Evolutionary conservation across 2,113 vertebrate species (phyloP), one percentile per base, ranked within the genome.

Genomic region (Myiopsitta monachus): DNA sequence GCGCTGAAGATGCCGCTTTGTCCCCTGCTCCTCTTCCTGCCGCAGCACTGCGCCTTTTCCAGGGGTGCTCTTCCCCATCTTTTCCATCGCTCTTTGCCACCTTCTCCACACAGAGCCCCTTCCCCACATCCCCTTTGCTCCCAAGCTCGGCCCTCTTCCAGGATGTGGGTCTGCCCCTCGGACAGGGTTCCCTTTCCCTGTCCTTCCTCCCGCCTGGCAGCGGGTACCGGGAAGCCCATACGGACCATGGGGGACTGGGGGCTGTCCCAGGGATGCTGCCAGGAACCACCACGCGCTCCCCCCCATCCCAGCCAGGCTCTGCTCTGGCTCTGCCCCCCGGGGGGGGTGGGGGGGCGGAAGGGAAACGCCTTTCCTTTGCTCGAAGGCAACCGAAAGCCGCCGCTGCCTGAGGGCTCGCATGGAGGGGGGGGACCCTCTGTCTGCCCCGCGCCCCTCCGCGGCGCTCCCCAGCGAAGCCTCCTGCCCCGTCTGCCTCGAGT

Each of bases 401-500:
- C 1, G 6, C 51, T 0, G 10, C 9, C 39, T 9, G 16, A 1
- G 5, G 2, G 46, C 16, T 43, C 18, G 0, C 27, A 1, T 6
- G 5, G 4, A 4, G 28, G n/a, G 6, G 18, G 26, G 62, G 38
- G 7, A 8, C 23, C 18, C 46, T 73, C 92, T 94, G 95, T 90
- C 73, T 4, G 30, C 54, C 0, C 62, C 15, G 4, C 57, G 41
- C 66, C 63, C 70, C 21, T 11, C 57, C 2, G 0, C 89, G 9
- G 66, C n/a, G 14, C 94, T 98, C 22, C 90, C 76, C 52, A 68
- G 46, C 1, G 97, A 96, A 24, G 97, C 95, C 12, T 92, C 52
- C 18, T 98, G 97, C 76, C 79, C 97, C 10, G 43, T 98, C 36
- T 98, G 98, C 78, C 81, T 44, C 33, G 96, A 96, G 14, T 92